Evolutionary conservation across 2,113 vertebrate genomes (phyloP).

Genomic region (Dascyllus trimaculatus): DNA sequence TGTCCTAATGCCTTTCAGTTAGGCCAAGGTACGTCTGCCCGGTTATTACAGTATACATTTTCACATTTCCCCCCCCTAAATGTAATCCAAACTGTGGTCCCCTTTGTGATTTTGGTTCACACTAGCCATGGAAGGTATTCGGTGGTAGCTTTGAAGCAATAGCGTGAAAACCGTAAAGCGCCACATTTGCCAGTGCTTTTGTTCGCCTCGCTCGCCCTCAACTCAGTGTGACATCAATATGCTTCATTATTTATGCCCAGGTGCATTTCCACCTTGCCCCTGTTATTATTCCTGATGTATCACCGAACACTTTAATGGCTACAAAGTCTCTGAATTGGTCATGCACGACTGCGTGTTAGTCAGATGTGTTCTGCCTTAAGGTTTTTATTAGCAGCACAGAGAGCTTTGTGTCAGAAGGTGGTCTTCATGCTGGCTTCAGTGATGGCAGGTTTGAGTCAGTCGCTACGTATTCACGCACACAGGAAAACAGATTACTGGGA

Average conservation of each 20-base stretch:
- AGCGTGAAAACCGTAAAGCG: slow-evolving; percentile 52
- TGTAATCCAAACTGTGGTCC: slow-evolving; percentile 65
- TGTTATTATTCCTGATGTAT: slow-evolving; percentile 60
- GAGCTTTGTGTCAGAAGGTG: slow-evolving; percentile 71
- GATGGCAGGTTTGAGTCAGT: slow-evolving; percentile 58
- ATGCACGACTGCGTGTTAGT: slow-evolving; percentile 72
- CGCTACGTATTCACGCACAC: slow-evolving; percentile 1
- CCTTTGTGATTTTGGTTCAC: slow-evolving; percentile 70
- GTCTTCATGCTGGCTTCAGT: slow-evolving; percentile 57
- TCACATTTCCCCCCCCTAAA: slow-evolving; percentile 70
- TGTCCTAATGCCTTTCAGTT: slow-evolving; percentile 66
- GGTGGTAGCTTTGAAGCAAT: slow-evolving; percentile 69
- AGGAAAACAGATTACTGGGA: slow-evolving; percentile 24
- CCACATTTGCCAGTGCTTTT: slow-evolving; percentile 60
- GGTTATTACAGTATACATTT: slow-evolving; percentile 73
- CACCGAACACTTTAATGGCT: slow-evolving; percentile 61
- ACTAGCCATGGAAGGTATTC: slow-evolving; percentile 63
- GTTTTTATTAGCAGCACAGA: slow-evolving; percentile 73
- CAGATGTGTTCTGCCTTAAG: slow-evolving; percentile 69
- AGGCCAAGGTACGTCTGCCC: slow-evolving; percentile 59
- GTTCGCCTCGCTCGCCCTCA: slow-evolving; percentile 49
- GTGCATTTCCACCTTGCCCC: slow-evolving; percentile 53
- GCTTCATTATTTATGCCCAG: slow-evolving; percentile 70
- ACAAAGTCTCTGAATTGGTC: slow-evolving; percentile 63
- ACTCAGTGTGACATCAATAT: slow-evolving; percentile 58